A percentile compares a stretch with the other conserved stretches of the same genome.
phyloP scores from a whole-genome alignment of 2,113 vertebrate species.

The Sinocyclocheilus anshuiensis region DNA sequence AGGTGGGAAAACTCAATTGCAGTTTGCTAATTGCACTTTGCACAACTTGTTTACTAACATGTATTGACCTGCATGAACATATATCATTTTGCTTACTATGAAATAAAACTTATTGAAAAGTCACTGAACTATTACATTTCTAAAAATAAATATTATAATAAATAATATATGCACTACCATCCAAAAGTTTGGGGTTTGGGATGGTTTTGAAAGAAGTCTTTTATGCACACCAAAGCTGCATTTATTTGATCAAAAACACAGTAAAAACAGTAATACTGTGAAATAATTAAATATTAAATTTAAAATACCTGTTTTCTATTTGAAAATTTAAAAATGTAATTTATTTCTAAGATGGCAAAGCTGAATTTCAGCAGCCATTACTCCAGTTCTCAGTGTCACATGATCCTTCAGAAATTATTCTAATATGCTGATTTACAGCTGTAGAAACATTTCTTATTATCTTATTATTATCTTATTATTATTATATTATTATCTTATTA shows the following conservation, averaged over 20 bases:
- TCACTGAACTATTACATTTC: not conserved
- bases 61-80: not conserved
- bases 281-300: too few species aligned
- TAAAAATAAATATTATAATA: too few species aligned
- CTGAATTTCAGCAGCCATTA: not conserved
- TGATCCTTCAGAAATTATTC: not conserved
- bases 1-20: not conserved
- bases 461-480: too few species aligned
- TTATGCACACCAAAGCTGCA: not conserved
- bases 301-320: not conserved
- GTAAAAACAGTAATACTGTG: not conserved
- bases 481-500: too few species aligned
- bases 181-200: too few species aligned
- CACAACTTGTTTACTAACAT: not conserved
- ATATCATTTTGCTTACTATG: not conserved
- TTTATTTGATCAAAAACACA: not conserved
- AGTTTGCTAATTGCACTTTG: slow-evolving; percentile 26
- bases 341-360: not conserved
- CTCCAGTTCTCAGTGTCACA: not conserved
- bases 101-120: not conserved
- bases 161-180: too few species aligned
- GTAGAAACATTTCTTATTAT: not conserved
- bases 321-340: not conserved
- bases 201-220: not conserved
- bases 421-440: not conserved